Evolutionary conservation across 2,888 invertebrate genomes (phyloP).

Genomic region (Azorinus chamasolen): DNA sequence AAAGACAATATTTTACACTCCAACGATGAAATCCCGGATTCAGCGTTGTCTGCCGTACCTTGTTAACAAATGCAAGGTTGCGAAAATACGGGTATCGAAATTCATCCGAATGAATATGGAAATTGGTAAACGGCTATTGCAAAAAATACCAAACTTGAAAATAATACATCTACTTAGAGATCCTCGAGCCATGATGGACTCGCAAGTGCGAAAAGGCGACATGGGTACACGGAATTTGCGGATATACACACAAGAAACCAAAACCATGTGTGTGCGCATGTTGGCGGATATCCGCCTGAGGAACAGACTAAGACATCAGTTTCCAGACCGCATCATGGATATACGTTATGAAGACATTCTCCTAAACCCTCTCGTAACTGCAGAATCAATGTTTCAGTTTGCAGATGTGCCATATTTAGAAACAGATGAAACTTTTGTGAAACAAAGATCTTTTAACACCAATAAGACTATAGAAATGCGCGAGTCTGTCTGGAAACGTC

Average conservation of each 20-base stretch:
- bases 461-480: not conserved
- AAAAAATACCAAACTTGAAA: slow-evolving; percentile 19
- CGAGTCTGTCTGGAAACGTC: slow-evolving; percentile 25
- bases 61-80: slow-evolving; percentile 20
- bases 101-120: slow-evolving; percentile 54
- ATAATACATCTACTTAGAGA: slow-evolving; percentile 55
- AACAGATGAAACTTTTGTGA: slow-evolving; percentile 17
- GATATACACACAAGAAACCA: slow-evolving; percentile 8
- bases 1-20: too few relatives aligned
- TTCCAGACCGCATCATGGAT: slow-evolving; percentile 21
- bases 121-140: slow-evolving; percentile 23
- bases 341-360: slow-evolving; percentile 49
- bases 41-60: slow-evolving; percentile 37
- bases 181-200: slow-evolving; percentile 62
- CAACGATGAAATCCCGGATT: not conserved
- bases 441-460: slow-evolving; percentile 5
- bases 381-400: slow-evolving; percentile 32
- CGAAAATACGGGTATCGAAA: slow-evolving; percentile 26
- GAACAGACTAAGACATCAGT: slow-evolving; percentile 15
- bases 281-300: slow-evolving; percentile 16
- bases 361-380: slow-evolving; percentile 6
- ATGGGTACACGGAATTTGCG: slow-evolving; percentile 14
- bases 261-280: slow-evolving; percentile 46
- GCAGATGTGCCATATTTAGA: slow-evolving; percentile 17
- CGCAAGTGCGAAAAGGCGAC: slow-evolving; percentile 52